Evolutionary conservation across 2,113 vertebrate genomes (phyloP).

Genomic region (Pyrgilauda ruficollis): DNA sequence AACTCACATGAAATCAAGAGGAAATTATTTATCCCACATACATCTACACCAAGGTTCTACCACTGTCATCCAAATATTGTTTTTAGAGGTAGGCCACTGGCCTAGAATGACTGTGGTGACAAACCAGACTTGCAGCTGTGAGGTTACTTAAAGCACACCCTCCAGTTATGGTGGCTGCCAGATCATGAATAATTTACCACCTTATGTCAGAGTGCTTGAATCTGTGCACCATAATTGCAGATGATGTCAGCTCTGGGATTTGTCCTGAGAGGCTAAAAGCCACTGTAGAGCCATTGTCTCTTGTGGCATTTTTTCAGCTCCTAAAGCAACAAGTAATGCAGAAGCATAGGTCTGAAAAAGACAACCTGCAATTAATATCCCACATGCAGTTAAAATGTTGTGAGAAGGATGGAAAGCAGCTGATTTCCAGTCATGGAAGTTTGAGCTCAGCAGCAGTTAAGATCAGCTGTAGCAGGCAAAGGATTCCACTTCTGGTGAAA

Average conservation of each 20-base stretch:
- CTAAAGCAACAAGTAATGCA: slow-evolving; percentile 48
- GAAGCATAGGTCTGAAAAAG: background rate
- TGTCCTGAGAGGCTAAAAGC: slow-evolving; percentile 44
- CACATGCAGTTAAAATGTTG: background rate
- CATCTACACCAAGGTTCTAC: background rate
- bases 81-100: background rate
- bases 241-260: slow-evolving; percentile 61
- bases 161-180: background rate
- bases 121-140: slow-evolving; percentile 17
- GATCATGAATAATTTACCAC: slow-evolving; percentile 59
- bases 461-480: background rate
- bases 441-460: background rate
- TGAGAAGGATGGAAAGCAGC: background rate
- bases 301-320: slow-evolving; percentile 16
- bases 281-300: slow-evolving; percentile 3
- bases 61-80: background rate
- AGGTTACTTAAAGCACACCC: slow-evolving; percentile 12
- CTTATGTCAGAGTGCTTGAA: slow-evolving; percentile 38
- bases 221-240: slow-evolving; percentile 48
- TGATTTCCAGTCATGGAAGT: background rate
- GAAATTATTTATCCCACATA: background rate
- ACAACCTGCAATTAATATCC: slow-evolving; percentile 41
- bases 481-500: background rate
- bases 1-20: background rate
- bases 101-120: background rate